Evolutionary conservation across 2,888 invertebrate genomes (phyloP), one percentile per base, ranked within the genome.

Genomic region (Hemaris fuciformis): DNA sequence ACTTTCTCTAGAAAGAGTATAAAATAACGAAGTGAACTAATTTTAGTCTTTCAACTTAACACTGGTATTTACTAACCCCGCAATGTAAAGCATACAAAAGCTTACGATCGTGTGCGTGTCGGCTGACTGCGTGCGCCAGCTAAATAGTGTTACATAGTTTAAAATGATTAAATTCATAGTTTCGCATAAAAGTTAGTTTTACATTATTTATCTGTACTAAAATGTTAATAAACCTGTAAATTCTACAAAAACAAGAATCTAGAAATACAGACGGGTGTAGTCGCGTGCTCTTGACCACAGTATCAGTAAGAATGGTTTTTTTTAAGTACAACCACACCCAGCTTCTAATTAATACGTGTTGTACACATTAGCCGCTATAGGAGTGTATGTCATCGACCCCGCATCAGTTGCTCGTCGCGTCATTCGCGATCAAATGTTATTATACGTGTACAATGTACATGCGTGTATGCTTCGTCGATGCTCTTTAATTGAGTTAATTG

Each of bases 401-500:
- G 60, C 75, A 74, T 77, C 75, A 81, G 80, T 80, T 77, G 79
- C 79, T n/a, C n/a, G 38, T n/a, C n/a, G n/a, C n/a, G 38, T 76
- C n/a, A n/a, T n/a, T n/a, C 77, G 80, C 79, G 84, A 88, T 83
- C 85, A 82, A 87, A 87, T 88, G 83, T 83, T 87, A 85, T 87
- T 85, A 85, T 87, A 82, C 77, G 73, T 77, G 70, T n/a, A n/a
- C n/a, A n/a, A n/a, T n/a, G n/a, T 70, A 79, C 84, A 81, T 84
- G 83, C 83, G 80, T 75, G 79, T 76, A 70, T 74, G 68, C 73
- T 74, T 68, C 75, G 78, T 74, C 83, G 81, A 86, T 85, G 87
- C 83, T 81, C 80, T 87, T 82, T 88, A 87, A 91, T 89, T 88
- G 88, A 73, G 79, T 84, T 87, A 87, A 90, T 89, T 87, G 81